phyloP scores from a whole-genome alignment of 2,113 vertebrate genomes.

The Crotalus helleri region DNA sequence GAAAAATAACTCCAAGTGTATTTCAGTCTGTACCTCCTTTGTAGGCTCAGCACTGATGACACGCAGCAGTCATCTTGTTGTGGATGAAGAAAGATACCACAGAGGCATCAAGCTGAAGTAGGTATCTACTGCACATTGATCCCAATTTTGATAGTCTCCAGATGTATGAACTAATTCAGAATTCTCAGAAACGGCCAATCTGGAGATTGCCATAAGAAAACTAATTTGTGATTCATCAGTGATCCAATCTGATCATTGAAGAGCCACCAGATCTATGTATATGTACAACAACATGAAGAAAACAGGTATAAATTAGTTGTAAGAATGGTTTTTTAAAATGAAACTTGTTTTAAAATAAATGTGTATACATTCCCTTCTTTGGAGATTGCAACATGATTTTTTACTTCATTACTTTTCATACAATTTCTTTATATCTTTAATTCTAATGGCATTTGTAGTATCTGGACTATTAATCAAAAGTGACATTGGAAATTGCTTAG shows the following conservation, averaged over 20 bases:
- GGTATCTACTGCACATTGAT: neutral
- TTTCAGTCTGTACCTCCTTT: neutral
- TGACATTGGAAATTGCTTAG: conserved; percentile 61
- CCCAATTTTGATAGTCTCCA: neutral
- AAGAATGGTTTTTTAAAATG: neutral
- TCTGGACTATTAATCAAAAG: conserved; percentile 58
- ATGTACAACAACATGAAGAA: neutral
- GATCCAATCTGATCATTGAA: neutral
- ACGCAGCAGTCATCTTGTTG: neutral
- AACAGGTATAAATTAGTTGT: neutral
- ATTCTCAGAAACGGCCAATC: neutral
- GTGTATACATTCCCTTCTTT: neutral
- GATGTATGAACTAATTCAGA: neutral
- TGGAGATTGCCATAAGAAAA: neutral
- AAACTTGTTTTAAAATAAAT: neutral
- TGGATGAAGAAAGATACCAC: neutral
- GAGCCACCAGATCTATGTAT: neutral
- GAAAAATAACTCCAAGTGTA: neutral
- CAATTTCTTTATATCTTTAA: conserved; percentile 44
- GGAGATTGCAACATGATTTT: neutral
- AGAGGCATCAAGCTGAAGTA: neutral
- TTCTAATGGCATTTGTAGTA: conserved; percentile 60
- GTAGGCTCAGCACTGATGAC: neutral
- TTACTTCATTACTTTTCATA: conserved; percentile 31
- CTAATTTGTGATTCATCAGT: neutral